Conservation (phyloP, 1,140 invertebrate species). For the Cryptotermes secundus region DNA sequence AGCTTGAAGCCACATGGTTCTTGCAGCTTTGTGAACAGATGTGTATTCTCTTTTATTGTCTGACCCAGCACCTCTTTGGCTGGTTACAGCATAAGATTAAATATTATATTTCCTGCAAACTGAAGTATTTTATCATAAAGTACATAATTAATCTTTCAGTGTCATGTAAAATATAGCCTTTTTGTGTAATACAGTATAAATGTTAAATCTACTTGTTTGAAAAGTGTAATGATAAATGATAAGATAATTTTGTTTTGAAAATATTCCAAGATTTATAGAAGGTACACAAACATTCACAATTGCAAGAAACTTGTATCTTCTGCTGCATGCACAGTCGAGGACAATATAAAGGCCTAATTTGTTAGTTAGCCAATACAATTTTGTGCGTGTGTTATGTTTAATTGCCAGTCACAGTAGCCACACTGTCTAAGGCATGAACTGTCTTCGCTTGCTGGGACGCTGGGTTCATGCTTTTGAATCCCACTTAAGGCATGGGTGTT, state of each 20-base stretch:
- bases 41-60: not conserved
- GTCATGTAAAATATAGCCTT: not conserved
- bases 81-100: too few species aligned
- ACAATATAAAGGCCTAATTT: not conserved
- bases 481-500: too few species aligned
- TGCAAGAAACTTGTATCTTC: constrained; percentile 12
- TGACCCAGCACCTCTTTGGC: too few species aligned
- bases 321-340: constrained; percentile 12
- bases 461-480: too few species aligned
- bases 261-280: not conserved
- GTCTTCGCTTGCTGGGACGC: too few species aligned
- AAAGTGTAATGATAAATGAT: not conserved
- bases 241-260: not conserved
- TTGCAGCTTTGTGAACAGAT: not conserved
- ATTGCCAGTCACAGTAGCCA: too few species aligned
- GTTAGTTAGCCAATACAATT: not conserved
- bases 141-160: not conserved
- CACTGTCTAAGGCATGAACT: too few species aligned
- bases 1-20: not conserved
- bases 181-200: not conserved
- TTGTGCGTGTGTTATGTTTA: not conserved
- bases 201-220: not conserved
- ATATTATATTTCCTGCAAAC: too few species aligned
- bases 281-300: not conserved
- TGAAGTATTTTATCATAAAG: not conserved